Percentiles rank a stretch among this genome's conserved stretches.
Conservation (phyloP, 2,797 vertebrate genomes). For the Calcarius lapponicus region DNA sequence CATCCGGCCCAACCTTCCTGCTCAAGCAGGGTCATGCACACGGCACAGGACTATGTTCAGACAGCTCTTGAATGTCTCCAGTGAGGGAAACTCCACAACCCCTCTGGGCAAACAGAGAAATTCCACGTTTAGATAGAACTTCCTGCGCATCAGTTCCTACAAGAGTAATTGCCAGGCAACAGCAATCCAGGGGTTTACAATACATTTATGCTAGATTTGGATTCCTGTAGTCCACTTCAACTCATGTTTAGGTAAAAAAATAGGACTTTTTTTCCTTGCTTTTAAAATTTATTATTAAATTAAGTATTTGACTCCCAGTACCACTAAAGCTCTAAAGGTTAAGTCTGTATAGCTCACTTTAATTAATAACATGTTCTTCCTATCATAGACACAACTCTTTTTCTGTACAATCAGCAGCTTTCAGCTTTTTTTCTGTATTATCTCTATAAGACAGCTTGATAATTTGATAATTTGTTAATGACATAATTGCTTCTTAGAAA, state of each 20-base stretch:
- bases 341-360: conserved; percentile 19
- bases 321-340: conserved; percentile 14
- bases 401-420: conserved; percentile 39
- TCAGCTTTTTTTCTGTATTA: conserved; percentile 31
- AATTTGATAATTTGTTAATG: conserved; percentile 72
- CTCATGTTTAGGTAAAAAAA: neutral
- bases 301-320: neutral
- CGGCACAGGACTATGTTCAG: neutral
- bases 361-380: conserved; percentile 39
- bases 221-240: neutral
- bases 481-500: conserved; percentile 68
- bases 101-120: neutral
- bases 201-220: neutral
- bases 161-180: neutral
- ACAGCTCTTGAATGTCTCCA: neutral
- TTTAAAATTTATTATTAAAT: neutral
- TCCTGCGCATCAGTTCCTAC: neutral
- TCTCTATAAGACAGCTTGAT: conserved; percentile 49
- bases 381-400: neutral
- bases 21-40: neutral
- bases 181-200: neutral
- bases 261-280: neutral
- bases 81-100: neutral
- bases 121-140: neutral
- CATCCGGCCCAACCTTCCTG: neutral